Conservation (phyloP, 2,888 invertebrate species). For the Euzophera pinguis region DNA sequence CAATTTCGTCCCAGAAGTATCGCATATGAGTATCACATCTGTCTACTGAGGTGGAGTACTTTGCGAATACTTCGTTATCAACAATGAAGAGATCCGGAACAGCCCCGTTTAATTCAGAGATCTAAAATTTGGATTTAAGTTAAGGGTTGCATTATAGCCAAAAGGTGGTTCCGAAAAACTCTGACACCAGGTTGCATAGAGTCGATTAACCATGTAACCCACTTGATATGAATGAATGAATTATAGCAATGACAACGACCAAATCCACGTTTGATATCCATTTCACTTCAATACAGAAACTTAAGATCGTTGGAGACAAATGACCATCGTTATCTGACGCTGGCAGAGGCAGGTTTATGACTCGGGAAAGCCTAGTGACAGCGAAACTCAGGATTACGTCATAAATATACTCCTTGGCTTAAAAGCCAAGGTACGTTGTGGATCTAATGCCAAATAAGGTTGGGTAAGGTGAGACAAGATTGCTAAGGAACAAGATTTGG, state of each 20-base stretch:
- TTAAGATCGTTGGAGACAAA: not conserved
- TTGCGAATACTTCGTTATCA: no score
- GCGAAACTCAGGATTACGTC: not conserved
- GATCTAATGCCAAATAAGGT: not conserved
- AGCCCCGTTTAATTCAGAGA: no score
- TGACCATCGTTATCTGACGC: not conserved
- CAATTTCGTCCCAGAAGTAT: no score
- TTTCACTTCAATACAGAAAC: not conserved
- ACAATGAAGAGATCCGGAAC: no score
- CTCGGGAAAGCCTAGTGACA: not conserved
- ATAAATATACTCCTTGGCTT: conserved; percentile 4
- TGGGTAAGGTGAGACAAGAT: not conserved
- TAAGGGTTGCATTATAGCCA: no score
- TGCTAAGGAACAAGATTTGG: not conserved
- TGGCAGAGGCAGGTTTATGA: conserved; percentile 2
- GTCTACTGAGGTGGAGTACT: no score
- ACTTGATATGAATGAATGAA: no score
- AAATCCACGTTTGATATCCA: not conserved
- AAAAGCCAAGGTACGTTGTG: not conserved
- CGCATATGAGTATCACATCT: no score
- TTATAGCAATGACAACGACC: not conserved
- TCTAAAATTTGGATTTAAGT: no score
- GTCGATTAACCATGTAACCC: no score
- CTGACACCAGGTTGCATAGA: no score
- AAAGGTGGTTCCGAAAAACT: no score